Base-by-base conservation (phyloP, 1,140 invertebrate genomes). In the Hestina assimilis region DNA sequence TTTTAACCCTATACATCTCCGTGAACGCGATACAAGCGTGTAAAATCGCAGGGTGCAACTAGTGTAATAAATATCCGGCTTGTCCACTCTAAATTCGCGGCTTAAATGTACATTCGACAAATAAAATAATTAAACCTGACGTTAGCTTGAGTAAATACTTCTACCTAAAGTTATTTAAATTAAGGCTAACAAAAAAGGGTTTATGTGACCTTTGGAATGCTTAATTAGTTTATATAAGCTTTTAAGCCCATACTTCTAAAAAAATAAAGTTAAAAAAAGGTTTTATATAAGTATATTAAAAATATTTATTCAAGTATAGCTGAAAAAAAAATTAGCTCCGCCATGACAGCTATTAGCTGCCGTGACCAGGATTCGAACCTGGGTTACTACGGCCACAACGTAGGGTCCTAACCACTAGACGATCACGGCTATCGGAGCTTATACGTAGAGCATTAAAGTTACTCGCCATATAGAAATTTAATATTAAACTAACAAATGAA, bases 351-450 rank as follows among this genome's bases (percentile, higher is more conserved):
- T 60, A 5, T 54, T 14, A 54, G 60, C 69, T 68, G 69, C 65
- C 69, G 62, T 65, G 69, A 69, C 66, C 63, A 66, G 66, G 66
- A 64, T 68, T 68, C 62, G 55, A 68, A 68, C 58, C 62, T 68
- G 65, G 54, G 60, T 63, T 68, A 58, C 63, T 60, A 60, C 55
- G 55, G 55, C 56, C 56, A 64, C 56, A 64, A 64, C 56, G 61
- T 64, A 64, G 61, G 56, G 51, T 59, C 56, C 56, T 59, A 64
- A 64, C 61, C 61, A 63, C 61, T 59, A 63, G 61, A 59, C 55
- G 56, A 63, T 63, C 61, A 63, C 33, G 33, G 33, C 33, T 38
- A 9, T 38, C 7, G 33, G 15, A 38, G 33, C 31, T 12, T 4
- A 15, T 33, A 33, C 31, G 4, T 33, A 6, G 2, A 33, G 1